A percentile compares a stretch with the other conserved stretches of the same genome.
These are phyloP conservation scores for Apamea sordens DNA, from an alignment of 2,888 invertebrate species.

Conservation along the genomic window DNA sequence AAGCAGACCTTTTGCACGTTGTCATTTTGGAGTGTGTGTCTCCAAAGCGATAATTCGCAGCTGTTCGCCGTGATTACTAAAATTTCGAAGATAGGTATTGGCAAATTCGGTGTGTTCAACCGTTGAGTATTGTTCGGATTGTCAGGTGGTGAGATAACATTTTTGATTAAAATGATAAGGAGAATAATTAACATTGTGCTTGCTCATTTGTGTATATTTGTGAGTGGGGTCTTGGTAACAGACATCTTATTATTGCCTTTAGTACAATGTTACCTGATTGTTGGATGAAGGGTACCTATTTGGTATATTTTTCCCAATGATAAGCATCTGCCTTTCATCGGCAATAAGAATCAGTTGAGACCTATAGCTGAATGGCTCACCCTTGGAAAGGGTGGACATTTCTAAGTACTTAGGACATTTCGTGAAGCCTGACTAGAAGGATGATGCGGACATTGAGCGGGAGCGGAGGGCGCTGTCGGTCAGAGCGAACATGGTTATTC, in stretches of 20 bases:
- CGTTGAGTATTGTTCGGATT: conserved; percentile 39
- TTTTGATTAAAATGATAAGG: conserved; percentile 48
- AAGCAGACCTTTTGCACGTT: conserved; percentile 39
- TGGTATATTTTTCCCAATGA: not conserved
- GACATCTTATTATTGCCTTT: not conserved
- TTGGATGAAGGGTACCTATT: not conserved
- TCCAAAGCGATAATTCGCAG: conserved; percentile 62
- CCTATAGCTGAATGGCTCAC: no score
- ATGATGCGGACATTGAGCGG: no score
- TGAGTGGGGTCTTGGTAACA: not conserved
- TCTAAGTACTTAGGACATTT: no score
- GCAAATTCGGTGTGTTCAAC: conserved; percentile 45
- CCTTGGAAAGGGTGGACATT: no score
- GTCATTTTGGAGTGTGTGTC: conserved; percentile 3
- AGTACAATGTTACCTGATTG: not conserved
- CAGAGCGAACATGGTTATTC: no score
- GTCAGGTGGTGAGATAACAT: conserved; percentile 13
- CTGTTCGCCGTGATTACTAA: conserved; percentile 60
- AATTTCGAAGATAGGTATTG: conserved; percentile 60
- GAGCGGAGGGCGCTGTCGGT: no score
- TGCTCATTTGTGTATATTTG: not conserved
- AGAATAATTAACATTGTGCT: conserved; percentile 22
- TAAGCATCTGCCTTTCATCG: not conserved
- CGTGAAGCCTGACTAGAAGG: no score
- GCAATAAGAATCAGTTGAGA: not conserved